phyloP scores from a whole-genome alignment of 1,140 invertebrate genomes.

The Pseudomyrmex dendroicus region DNA sequence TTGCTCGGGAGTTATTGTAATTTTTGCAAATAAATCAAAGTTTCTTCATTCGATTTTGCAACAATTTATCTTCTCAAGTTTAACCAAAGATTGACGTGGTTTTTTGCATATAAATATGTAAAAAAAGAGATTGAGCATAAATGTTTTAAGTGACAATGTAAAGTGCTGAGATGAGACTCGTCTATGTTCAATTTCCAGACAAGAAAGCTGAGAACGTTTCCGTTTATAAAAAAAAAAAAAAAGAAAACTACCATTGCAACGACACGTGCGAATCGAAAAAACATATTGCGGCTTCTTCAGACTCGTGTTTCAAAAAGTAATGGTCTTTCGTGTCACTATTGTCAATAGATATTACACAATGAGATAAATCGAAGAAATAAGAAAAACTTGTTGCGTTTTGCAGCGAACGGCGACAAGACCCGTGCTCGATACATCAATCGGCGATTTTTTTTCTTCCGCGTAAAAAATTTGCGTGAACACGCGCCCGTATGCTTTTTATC shows the following conservation, averaged over 20 bases:
- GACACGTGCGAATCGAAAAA: too few species aligned
- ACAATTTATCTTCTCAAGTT: background rate
- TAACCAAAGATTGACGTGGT: too few species aligned
- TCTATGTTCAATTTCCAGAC: too few species aligned
- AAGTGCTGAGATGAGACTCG: too few species aligned
- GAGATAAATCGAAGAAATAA: background rate
- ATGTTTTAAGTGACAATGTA: background rate
- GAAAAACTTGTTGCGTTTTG: background rate
- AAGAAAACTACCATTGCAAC: too few species aligned
- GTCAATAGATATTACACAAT: background rate
- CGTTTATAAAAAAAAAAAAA: too few species aligned
- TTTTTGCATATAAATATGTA: background rate
- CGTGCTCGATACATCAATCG: background rate
- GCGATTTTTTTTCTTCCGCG: background rate
- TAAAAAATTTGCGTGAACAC: background rate
- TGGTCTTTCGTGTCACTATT: too few species aligned
- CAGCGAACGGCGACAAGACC: too few species aligned
- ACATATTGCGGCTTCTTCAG: too few species aligned
- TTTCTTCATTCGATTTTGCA: background rate
- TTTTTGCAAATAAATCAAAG: constrained; percentile 20
- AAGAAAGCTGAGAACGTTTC: too few species aligned
- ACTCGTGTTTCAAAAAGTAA: too few species aligned
- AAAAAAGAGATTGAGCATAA: background rate
- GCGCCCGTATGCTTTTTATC: background rate
- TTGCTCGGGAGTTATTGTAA: too few species aligned